Percentiles rank a stretch among this genome's conserved stretches.
phyloP scores from a whole-genome alignment of 2,113 vertebrate species.

The Elephas maximus region DNA sequence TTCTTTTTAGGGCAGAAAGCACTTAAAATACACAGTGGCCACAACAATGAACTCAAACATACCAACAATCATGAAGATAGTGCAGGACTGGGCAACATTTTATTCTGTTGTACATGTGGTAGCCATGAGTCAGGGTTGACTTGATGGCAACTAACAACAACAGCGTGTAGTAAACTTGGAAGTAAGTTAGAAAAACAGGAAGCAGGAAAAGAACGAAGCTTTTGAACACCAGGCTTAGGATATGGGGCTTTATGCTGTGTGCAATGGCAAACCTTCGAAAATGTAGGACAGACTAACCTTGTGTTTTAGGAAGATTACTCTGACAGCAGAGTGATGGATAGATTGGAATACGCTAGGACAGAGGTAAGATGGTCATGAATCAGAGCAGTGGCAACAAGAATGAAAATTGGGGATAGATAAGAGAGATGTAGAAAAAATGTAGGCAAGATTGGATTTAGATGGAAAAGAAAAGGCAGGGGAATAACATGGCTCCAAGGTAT shows the following conservation, averaged over 20 bases:
- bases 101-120: background rate
- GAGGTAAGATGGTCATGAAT: conserved; percentile 29
- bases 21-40: background rate
- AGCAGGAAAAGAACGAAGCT: conserved; percentile 15
- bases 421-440: background rate
- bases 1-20: background rate
- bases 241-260: background rate
- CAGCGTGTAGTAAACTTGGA: background rate
- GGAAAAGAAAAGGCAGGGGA: background rate
- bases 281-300: background rate
- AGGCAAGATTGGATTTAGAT: background rate
- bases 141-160: background rate
- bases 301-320: conserved; percentile 52
- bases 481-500: background rate
- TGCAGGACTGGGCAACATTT: background rate
- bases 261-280: background rate
- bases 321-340: conserved; percentile 12
- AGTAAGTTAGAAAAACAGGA: conserved; percentile 24
- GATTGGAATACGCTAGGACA: conserved; percentile 40
- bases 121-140: no score
- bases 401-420: conserved; percentile 10
- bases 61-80: background rate
- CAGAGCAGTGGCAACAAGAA: background rate
- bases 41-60: background rate
- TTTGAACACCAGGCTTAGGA: conserved; percentile 21